A percentile compares a stretch with the other conserved stretches of the same genome.
phyloP scores from a whole-genome alignment of 1,140 invertebrate species.

The Drosophila trapezifrons region DNA sequence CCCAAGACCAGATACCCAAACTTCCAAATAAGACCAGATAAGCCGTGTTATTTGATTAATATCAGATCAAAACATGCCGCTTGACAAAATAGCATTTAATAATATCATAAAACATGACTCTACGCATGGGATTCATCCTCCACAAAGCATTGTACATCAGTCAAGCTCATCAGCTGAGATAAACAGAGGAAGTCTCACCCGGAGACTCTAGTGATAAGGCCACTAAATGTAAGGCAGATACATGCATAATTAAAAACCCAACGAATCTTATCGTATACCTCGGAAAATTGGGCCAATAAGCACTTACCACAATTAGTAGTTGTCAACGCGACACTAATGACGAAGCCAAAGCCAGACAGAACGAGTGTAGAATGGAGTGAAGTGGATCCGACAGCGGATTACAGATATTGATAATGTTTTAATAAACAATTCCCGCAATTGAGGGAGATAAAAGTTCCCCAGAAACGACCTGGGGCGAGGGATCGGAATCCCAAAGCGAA shows the following conservation, averaged over 20 bases:
- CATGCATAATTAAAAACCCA: slow-evolving; percentile 57
- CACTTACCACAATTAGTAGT: slow-evolving; percentile 57
- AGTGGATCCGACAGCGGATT: slow-evolving; percentile 45
- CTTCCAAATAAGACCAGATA: neutral
- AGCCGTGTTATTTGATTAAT: neutral
- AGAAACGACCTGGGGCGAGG: slow-evolving; percentile 8
- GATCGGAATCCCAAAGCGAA: slow-evolving; percentile 19
- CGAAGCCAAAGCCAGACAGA: slow-evolving; percentile 25
- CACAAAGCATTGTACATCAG: slow-evolving; percentile 14
- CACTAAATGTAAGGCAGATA: slow-evolving; percentile 30
- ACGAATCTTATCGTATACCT: slow-evolving; percentile 42
- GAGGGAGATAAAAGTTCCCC: slow-evolving; percentile 20
- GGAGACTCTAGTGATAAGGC: neutral
- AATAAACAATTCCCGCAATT: slow-evolving; percentile 46
- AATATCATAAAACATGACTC: neutral
- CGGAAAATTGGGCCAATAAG: slow-evolving; percentile 57
- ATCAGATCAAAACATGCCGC: slow-evolving; percentile 2
- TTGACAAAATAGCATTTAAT: neutral
- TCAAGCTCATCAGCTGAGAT: slow-evolving; percentile 13
- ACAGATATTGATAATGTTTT: slow-evolving; percentile 58
- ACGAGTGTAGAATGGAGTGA: slow-evolving; percentile 26
- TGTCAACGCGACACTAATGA: slow-evolving; percentile 44
- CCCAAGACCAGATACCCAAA: no score
- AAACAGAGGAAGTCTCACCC: slow-evolving; percentile 25
- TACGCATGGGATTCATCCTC: neutral